Percentiles rank a stretch among this genome's conserved stretches.
phyloP scores from a whole-genome alignment of 2,113 vertebrate genomes.

The Oryzias woworae region DNA sequence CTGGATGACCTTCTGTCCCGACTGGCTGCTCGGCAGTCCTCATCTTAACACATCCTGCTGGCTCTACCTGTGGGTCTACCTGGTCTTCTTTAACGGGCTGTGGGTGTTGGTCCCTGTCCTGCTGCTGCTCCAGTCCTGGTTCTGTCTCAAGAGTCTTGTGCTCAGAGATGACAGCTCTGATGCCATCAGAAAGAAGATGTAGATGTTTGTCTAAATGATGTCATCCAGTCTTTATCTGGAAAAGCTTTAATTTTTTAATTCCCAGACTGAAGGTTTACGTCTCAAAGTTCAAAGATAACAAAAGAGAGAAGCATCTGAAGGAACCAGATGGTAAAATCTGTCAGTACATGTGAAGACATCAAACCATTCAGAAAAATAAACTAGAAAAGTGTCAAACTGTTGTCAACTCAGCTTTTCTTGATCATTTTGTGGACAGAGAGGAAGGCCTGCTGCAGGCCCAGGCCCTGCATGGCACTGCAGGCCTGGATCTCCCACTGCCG shows the following conservation, averaged over 20 bases:
- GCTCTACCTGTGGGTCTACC: constrained; percentile 83
- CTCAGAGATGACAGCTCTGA: constrained; percentile 3
- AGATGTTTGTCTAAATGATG: not conserved
- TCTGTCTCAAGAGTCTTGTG: constrained; percentile 47
- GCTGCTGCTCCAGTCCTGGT: constrained; percentile 82
- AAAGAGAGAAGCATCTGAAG: too few species aligned
- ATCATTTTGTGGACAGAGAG: constrained; percentile 75
- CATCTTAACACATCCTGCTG: constrained; percentile 73
- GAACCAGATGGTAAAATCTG: too few species aligned
- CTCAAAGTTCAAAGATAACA: too few species aligned
- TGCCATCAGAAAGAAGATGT: constrained; percentile 48
- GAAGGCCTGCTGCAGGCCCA: constrained; percentile 82
- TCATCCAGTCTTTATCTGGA: too few species aligned
- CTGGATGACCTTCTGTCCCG: constrained; percentile 81
- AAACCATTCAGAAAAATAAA: too few species aligned
- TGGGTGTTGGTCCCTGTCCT: constrained; percentile 76
- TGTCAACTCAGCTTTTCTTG: constrained; percentile 50
- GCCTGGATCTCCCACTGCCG: constrained; percentile 80
- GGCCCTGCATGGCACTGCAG: constrained; percentile 79
- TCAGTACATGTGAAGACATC: too few species aligned
- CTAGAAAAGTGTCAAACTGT: not conserved
- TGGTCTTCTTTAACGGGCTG: constrained; percentile 79
- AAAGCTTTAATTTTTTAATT: too few species aligned
- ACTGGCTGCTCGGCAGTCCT: constrained; percentile 78
- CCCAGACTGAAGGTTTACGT: too few species aligned